Base-by-base conservation (phyloP, 2,888 invertebrate species). In the Drosophila infuscata region DNA sequence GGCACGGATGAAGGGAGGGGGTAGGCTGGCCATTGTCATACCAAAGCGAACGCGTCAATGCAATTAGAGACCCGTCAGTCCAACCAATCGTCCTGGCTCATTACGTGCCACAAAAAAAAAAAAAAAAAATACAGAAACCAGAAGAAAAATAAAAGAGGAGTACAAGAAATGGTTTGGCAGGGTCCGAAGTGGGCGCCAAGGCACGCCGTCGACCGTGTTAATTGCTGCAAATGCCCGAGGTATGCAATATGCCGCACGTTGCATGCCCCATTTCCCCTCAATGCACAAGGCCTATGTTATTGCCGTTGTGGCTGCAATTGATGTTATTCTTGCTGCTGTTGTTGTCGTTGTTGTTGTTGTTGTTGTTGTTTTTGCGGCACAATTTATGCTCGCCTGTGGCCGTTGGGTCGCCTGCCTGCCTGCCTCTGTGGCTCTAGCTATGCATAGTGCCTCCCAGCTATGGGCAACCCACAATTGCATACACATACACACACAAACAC, bases 151-250 rank as follows among this genome's bases (percentile, higher is more conserved):
- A 17, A 17, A 29, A n/a, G 25, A 15, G 8, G 38, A 54, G 17
- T 8, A 35, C 1, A 25, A n/a, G 43, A 58, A 70, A 43, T 54
- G 60, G 68, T 56, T 79, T 71, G 85, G 63, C 82, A 66, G 74
- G 69, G 8, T 56, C 29, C 38, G 69, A 87, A 89, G 88, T 86
- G 91, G 86, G 88, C 90, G 91, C 88, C 90, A 84, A 89, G 86
- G 76, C 84, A 84, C 84, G 90, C 83, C 74, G 80, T 79, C 71
- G 88, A 82, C 88, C 86, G 87, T 87, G 87, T 87, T 87, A 87
- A 87, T 87, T 87, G 90, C 87, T 65, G 86, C 86, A 88, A 91
- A 85, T 90, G 90, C 87, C 86, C 61, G 74, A 73, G 90, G 88
- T 67, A 90, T 82, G 89, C 84, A 79, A 70, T 70, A 73, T 53